A percentile compares a stretch with the other conserved stretches of the same genome.
phyloP scores from a whole-genome alignment of 2,797 vertebrate species.

The Smutsia gigantea region DNA sequence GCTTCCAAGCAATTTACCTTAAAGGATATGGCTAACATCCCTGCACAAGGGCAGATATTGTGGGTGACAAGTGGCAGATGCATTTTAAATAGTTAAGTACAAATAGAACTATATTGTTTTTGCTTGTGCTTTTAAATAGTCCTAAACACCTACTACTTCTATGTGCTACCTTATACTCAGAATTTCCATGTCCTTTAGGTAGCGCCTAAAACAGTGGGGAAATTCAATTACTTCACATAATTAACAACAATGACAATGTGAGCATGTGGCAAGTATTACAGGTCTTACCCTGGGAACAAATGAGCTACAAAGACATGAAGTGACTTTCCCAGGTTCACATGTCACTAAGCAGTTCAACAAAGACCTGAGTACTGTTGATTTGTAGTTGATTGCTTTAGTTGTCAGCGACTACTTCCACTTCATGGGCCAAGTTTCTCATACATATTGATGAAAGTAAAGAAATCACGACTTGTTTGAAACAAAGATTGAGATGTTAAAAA shows the following conservation, averaged over 20 bases:
- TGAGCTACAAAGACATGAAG: constrained; percentile 17
- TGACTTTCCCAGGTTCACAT: constrained; percentile 47
- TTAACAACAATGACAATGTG: constrained; percentile 30
- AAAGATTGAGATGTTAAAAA: constrained; percentile 56
- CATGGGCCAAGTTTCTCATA: constrained; percentile 54
- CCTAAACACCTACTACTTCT: neutral
- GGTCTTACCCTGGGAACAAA: neutral
- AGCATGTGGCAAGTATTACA: neutral
- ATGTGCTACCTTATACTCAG: neutral
- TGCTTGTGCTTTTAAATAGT: neutral
- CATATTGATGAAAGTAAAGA: constrained; percentile 73
- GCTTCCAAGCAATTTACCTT: neutral
- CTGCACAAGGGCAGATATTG: neutral
- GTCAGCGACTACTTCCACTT: constrained; percentile 29
- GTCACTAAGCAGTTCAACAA: constrained; percentile 46
- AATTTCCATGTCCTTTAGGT: neutral
- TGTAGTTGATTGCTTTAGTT: constrained; percentile 61
- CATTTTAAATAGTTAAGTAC: neutral
- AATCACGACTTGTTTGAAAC: constrained; percentile 68
- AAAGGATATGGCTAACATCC: neutral
- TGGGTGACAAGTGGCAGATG: neutral
- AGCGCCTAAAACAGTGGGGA: neutral
- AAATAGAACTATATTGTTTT: neutral
- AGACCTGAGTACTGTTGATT: constrained; percentile 61
- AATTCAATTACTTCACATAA: constrained; percentile 33